Base-by-base conservation (phyloP, 2,113 vertebrate species). In the Mormoops blainvillei region DNA sequence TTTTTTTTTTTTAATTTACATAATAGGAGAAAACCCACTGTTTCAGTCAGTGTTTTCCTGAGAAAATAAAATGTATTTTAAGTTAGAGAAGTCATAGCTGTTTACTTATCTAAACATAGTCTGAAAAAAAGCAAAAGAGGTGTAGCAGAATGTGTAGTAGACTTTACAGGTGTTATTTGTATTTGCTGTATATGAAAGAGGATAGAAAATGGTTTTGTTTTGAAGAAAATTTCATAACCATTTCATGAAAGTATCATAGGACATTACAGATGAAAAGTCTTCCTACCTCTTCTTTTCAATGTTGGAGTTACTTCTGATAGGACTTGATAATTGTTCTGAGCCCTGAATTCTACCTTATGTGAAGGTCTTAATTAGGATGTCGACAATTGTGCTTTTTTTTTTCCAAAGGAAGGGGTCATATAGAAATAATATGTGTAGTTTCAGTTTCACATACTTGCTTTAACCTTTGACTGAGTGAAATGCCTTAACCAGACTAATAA, bases 1-100 rank as follows among this genome's bases (percentile, higher is more conserved):
- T 18, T 45, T 28, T 77, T 76, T 28, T 77, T 76, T 68, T 71
- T 67, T 48, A 28, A 88, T 77, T 70, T 28, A 74, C 11, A 4
- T 88, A 68, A 45, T 73, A 54, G 41, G 36, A 93, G 58, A 89
- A 93, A 86, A 84, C 18, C 50, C 71, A 87, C 45, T 91, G 26
- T 89, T 94, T 82, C 7, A 33, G 26, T 14, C 54, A 76, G 2
- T 48, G 61, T 94, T 92, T 78, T 36, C 24, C 18, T 13, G 36
- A n/a, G 36, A 65, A 43, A 58, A 76, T 71, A 20, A 56, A 63
- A 33, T 73, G 24, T 89, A 82, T 84, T 97, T 97, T 90, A 73
- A 76, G 20, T 92, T 89, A 65, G 24, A 78, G 9, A 67, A 33
- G 41, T 63, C 19, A 18, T 74, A 43, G 48, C 56, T 78, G 26